Evolutionary conservation across 1,140 invertebrate species (phyloP), one percentile per base, ranked within the genome.

Genomic region (Patella vulgata): DNA sequence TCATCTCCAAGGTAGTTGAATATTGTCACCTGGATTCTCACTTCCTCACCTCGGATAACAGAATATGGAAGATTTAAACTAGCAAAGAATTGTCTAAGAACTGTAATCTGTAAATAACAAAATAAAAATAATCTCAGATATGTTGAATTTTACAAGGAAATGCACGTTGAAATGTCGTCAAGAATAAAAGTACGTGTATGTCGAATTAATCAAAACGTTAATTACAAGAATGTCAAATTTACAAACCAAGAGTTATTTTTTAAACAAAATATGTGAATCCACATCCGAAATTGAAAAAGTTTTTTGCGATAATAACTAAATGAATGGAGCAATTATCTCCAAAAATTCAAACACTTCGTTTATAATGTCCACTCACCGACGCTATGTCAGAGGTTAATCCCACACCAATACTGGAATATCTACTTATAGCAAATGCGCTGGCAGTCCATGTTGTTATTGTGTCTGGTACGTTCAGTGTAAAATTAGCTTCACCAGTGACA

Each of bases 381-480:
- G 72, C 73, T 33, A 67, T 66, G 12, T 68, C 51, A 9, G 77
- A 53, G 12, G 47, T 50, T 0, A 64, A 55, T 9, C 73, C 43
- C 1, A 98, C 85, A 1, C 94, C 95, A 0, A 99, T 87, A 28
- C 97, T 97, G 57, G 90, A 82, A 6, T 90, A 85, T 0, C 91
- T 87, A 84, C 95, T 93, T 33, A 98, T 86, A 0, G 96, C 94
- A 80, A 99, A 99, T 0, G 93, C 97, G 25, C 92, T 93, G 0
- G 98, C 88, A 19, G 93, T 88, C 95, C 96, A 98, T 0, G 93
- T 94, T 0, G 94, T 97, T 12, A 98, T 93, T 0, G 93, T 93
- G 68, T 94, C 91, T 0, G 96, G 96, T 27, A 94, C 91, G 46
- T 84, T 84, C 33, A 87, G 86, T 17, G 80, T 81, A 17, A 89